Evolutionary conservation across 2,888 invertebrate genomes (phyloP), one percentile per base, ranked within the genome.

Genomic region (Desoria tigrina): DNA sequence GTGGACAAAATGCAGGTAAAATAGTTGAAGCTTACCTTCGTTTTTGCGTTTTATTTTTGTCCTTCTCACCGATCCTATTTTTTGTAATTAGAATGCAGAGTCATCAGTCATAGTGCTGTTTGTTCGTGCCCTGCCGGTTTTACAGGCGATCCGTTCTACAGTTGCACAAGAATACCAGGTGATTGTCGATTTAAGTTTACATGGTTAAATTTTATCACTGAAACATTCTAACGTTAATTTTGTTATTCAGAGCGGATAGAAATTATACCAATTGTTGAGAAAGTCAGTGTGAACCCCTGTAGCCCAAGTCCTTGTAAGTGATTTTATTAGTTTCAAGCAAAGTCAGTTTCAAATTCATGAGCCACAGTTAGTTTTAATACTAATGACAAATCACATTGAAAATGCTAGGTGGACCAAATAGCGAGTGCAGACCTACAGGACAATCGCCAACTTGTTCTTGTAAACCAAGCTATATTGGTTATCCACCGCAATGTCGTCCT

Each of bases 401-500:
- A n/a, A n/a, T n/a, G n/a, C 11, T 32, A 32, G 32, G 92, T 79
- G 84, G 83, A 2, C 87, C 90, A n/a, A 92, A 92, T 80, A 88
- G 92, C 26, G 81, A 88, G 75, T 92, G 92, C 78, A 88, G 87
- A 79, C 88, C 90, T 81, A 84, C 87, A 76, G 88, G 88, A 76
- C 87, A 87, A 64, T 87, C 87, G 51, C 89, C 90, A 49, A 87
- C 90, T 64, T 92, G 92, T 79, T 84, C 86, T 45, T 92, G 92
- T 79, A 78, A 90, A 71, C 85, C 88, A 2, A 88, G 88, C 79
- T 90, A 90, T 78, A 87, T 87, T 74, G 92, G 92, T 50, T 89
- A 90, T 80, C 91, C 92, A 26, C 90, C 66, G 3, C 66, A 69
- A 32, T 69, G 66, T 45, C 79, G 82, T 68, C 83, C 83, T 1